Base-by-base conservation (phyloP, 2,797 vertebrate genomes). In the Toxotes lorentzi region DNA sequence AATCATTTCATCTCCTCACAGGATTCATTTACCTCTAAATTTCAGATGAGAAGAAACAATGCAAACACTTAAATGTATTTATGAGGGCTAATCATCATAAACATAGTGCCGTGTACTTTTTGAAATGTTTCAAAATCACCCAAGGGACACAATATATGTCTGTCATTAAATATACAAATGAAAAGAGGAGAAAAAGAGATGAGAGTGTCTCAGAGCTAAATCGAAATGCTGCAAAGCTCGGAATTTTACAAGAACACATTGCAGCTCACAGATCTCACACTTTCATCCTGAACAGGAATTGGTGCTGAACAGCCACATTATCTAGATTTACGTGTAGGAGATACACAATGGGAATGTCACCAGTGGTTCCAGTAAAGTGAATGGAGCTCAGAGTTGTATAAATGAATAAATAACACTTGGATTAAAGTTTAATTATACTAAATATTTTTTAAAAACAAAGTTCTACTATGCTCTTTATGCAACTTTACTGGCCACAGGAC, bases 151-250 rank as follows among this genome's bases (percentile, higher is more conserved):
- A 73, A 88, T 73, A 81, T 80, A 88, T 88, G 32, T 66, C 63
- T 80, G 71, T 76, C 41, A 81, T 91, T 85, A 90, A 90, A 90
- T 84, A 89, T 89, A 84, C 76, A 89, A 87, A 67, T 65, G 53
- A 84, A 68, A 58, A 73, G 67, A 82, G n/a, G 56, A 79, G 14
- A 77, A 40, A 35, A 54, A 78, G 53, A 65, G 58, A 80, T 27
- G 66, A 76, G 71, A 23, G 13, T 66, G 70, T 78, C 77, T 83
- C 71, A 34, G 68, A 70, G 73, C 78, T 86, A 83, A 86, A 84
- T 71, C 6, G 8, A 80, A 72, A 76, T 45, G 2, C 58, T 62
- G 79, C 23, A 1, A 56, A 75, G 59, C 60, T 79, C 51, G 40
- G 76, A 0, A 62, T 85, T 81, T 87, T 50, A 62, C 58, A 79